Conservation (phyloP, 1,140 invertebrate genomes). For the Sinella curviseta region DNA sequence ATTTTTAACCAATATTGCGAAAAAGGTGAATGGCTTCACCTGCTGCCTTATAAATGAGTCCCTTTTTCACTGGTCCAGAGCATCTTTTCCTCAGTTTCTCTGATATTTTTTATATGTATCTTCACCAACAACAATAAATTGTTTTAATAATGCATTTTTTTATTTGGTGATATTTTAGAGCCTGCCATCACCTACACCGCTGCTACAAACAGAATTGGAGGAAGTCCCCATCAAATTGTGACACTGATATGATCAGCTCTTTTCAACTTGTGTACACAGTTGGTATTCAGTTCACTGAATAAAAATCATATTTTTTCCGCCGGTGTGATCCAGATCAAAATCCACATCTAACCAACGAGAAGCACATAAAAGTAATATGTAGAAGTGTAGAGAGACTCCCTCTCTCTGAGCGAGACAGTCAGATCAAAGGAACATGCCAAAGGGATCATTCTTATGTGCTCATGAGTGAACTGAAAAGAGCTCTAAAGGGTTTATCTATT, state of each 20-base stretch:
- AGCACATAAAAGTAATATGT: background rate
- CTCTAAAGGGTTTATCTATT: background rate
- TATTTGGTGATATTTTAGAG: too few relatives aligned
- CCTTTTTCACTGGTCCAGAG: too few relatives aligned
- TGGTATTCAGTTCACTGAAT: background rate
- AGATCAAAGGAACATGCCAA: conserved; percentile 1
- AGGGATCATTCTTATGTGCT: conserved; percentile 4
- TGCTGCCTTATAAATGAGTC: too few relatives aligned
- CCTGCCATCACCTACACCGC: background rate
- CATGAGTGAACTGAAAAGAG: background rate
- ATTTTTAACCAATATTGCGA: too few relatives aligned
- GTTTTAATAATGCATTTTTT: too few relatives aligned
- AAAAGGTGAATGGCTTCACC: too few relatives aligned
- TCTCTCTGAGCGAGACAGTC: background rate
- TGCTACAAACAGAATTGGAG: background rate
- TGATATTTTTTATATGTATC: too few relatives aligned
- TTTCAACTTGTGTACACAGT: background rate
- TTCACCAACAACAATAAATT: too few relatives aligned
- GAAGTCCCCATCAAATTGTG: background rate
- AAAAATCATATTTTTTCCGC: background rate
- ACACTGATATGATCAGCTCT: background rate
- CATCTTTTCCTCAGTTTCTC: too few relatives aligned
- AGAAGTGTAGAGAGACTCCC: background rate
- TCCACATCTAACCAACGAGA: too few relatives aligned
- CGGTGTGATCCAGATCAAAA: background rate